A percentile compares a stretch with the other conserved stretches of the same genome.
phyloP scores from a whole-genome alignment of 2,888 invertebrate genomes.

The Acronicta psi region DNA sequence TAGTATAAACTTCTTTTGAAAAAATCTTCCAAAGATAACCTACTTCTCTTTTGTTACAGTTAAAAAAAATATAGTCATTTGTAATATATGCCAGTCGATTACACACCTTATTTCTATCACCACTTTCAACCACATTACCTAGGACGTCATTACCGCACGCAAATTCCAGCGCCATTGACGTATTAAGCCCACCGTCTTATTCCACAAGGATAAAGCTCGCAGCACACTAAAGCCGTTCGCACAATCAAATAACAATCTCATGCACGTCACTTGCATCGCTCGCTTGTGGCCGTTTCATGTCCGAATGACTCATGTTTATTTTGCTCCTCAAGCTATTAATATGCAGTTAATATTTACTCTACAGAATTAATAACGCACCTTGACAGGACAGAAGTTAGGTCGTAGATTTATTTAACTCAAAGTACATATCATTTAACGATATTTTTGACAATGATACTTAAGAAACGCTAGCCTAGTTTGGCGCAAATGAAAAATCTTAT shows the following conservation, averaged over 20 bases:
- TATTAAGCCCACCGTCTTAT: slow-evolving; percentile 1
- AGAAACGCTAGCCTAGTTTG: too few relatives aligned
- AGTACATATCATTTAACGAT: too few relatives aligned
- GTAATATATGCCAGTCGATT: not conserved
- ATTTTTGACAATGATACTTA: too few relatives aligned
- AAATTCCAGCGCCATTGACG: slow-evolving; percentile 12
- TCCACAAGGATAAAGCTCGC: slow-evolving; percentile 9
- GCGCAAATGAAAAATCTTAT: too few relatives aligned
- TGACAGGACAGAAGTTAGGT: not conserved
- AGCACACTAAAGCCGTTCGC: slow-evolving; percentile 9
- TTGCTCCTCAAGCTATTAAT: slow-evolving; percentile 7
- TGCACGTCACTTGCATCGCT: slow-evolving; percentile 22
- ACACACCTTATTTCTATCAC: not conserved
- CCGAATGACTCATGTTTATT: slow-evolving; percentile 5
- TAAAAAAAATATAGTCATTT: too few relatives aligned
- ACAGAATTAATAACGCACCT: not conserved
- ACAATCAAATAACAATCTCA: slow-evolving; percentile 6
- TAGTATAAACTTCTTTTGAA: too few relatives aligned
- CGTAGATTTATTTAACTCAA: too few relatives aligned
- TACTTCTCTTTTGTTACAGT: too few relatives aligned
- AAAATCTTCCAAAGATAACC: too few relatives aligned
- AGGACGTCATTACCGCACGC: slow-evolving; percentile 5
- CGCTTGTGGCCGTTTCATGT: not conserved
- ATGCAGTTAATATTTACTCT: slow-evolving; percentile 3
- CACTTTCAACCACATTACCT: not conserved